Evolutionary conservation across 2,888 invertebrate genomes (phyloP), one percentile per base, ranked within the genome.

Genomic region (Sicus ferrugineus): DNA sequence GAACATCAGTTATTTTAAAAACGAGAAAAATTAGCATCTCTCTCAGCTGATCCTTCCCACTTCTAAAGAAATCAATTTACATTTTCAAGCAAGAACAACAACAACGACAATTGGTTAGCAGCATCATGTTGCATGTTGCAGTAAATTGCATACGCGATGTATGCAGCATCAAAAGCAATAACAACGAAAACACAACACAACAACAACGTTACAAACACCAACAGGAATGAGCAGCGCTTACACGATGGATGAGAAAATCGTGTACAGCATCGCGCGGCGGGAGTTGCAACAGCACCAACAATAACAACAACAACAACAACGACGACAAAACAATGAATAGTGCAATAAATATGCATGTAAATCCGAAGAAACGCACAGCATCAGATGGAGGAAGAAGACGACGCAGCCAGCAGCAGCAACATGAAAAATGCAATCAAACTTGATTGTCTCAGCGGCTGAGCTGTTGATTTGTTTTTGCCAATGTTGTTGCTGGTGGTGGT

Each of bases 381-480:
- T 11, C 9, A 38, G 21, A 59, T 59, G 58, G n/a, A n/a, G n/a
- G 21, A 59, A 34, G 34, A 59, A 34, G 23, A 59, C n/a, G 34
- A 11, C n/a, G 19, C 34, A 28, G 38, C 14, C 21, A 21, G 4
- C 14, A 4, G 38, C 7, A 38, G 34, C 21, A 21, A 38, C 9
- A 59, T 9, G n/a, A 34, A 30, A 16, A 59, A 59, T 38, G 59
- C 59, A 38, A 38, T 59, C 34, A 38, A 59, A 34, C 14, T 59
- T 59, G 34, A 38, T 59, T 59, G 38, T 59, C 23, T 59, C 3
- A 6, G 58, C 19, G 59, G 1, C 14, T 23, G 54, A 11, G n/a
- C n/a, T 48, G 31, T 62, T 59, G 50, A 62, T 38, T 67, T 42
- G 34, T 67, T 38, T 59, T 21, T 9, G 28, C 58, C 31, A 59